Evolutionary conservation across 2,888 invertebrate species (phyloP).

Genomic region (Lamellibrachia satsuma): DNA sequence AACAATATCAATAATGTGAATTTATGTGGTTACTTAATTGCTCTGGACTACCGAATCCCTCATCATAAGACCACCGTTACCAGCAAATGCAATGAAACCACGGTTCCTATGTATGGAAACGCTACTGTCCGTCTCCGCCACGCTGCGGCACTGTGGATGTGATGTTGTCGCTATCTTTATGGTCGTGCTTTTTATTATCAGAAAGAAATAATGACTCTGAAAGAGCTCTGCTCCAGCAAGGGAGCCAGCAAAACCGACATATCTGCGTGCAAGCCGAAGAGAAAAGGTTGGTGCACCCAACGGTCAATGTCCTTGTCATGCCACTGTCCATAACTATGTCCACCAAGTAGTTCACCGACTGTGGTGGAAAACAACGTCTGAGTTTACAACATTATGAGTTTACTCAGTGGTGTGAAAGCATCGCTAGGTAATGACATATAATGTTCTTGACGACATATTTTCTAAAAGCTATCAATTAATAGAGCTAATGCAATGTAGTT

Average conservation of each 20-base stretch:
- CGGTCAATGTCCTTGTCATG: background rate
- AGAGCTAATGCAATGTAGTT: no score
- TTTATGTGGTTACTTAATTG: no score
- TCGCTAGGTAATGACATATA: background rate
- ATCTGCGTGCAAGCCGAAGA: slow-evolving; percentile 39
- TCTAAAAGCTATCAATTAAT: background rate
- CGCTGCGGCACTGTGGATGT: background rate
- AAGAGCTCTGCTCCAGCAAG: slow-evolving; percentile 36
- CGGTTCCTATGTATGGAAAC: no score
- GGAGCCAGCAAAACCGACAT: slow-evolving; percentile 41
- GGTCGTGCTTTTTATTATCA: slow-evolving; percentile 22
- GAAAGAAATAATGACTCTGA: slow-evolving; percentile 42
- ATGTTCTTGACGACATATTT: background rate
- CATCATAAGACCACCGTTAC: no score
- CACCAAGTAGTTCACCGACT: background rate
- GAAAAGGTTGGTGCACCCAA: slow-evolving; percentile 39
- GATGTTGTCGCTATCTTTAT: background rate
- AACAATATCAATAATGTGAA: no score
- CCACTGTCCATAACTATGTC: no score
- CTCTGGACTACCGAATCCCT: no score
- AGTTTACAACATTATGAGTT: background rate
- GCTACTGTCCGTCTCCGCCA: no score
- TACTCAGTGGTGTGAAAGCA: background rate
- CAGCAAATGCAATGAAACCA: no score
- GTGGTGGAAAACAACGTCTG: background rate